These are phyloP conservation scores for Zeugodacus cucurbitae DNA, from an alignment of 1,140 invertebrate species.

Conservation along the genomic window DNA sequence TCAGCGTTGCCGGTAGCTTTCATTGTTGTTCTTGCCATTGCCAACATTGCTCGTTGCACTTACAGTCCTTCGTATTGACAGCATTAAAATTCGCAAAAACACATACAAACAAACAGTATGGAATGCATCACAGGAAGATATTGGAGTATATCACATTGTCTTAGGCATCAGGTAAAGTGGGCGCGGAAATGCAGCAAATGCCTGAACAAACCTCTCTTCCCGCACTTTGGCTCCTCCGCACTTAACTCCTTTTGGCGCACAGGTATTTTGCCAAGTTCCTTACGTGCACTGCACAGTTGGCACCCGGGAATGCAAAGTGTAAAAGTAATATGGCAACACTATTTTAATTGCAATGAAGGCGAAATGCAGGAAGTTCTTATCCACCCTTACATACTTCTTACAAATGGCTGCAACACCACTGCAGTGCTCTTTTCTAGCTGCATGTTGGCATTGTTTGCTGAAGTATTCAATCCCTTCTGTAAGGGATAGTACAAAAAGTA, in stretches of 20 bases:
- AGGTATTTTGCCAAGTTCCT: neutral
- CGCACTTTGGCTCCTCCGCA: neutral
- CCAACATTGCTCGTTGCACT: neutral
- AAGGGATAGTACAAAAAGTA: slow-evolving; percentile 7
- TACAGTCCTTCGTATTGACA: neutral
- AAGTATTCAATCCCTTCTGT: too few relatives aligned
- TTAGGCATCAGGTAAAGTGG: neutral
- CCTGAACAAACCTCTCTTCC: neutral
- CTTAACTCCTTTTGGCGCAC: neutral
- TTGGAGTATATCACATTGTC: neutral
- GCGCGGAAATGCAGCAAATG: slow-evolving; percentile 21
- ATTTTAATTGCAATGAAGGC: slow-evolving; percentile 12
- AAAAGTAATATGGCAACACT: slow-evolving; percentile 6
- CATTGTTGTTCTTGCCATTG: neutral
- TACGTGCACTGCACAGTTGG: neutral
- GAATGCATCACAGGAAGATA: neutral
- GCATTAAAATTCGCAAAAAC: neutral
- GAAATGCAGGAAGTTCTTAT: neutral
- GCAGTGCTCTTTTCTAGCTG: neutral
- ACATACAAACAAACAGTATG: neutral
- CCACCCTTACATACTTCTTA: neutral
- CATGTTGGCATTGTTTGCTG: neutral
- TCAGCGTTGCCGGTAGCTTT: neutral
- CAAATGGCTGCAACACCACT: neutral
- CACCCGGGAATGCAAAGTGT: neutral